These are phyloP conservation scores for Brachionus rotundiformis DNA, from an alignment of 1,140 invertebrate species.

Conservation along the genomic window DNA sequence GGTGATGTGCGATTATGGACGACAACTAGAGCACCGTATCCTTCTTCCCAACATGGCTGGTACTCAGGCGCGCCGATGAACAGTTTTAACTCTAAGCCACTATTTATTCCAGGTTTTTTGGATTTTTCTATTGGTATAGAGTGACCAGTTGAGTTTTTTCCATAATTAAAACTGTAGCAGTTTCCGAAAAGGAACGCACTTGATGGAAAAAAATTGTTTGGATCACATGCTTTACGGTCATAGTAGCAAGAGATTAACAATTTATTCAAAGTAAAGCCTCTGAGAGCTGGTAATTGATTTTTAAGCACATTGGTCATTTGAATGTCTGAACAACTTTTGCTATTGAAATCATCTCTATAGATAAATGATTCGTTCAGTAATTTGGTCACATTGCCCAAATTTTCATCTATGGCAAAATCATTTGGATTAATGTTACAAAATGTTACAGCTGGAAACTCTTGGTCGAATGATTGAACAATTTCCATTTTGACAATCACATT, in stretches of 20 bases:
- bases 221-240: neutral
- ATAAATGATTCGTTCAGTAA: neutral
- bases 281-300: neutral
- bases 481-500: slow-evolving; percentile 4
- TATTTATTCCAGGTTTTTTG: neutral
- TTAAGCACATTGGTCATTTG: neutral
- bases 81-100: slow-evolving; percentile 1
- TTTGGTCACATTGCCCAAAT: neutral
- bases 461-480: neutral
- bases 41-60: slow-evolving; percentile 17
- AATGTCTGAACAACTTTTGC: too few relatives aligned
- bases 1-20: neutral
- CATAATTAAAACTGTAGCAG: slow-evolving; percentile 36
- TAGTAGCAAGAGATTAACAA: neutral
- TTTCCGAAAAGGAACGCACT: neutral
- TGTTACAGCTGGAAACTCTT: slow-evolving; percentile 36
- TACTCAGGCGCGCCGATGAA: slow-evolving; percentile 26
- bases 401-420: neutral
- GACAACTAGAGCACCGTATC: neutral
- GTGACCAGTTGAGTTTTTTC: neutral
- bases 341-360: too few relatives aligned
- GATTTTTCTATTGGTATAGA: neutral
- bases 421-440: slow-evolving; percentile 27
- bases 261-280: neutral
- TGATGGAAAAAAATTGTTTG: neutral